Base-by-base conservation (phyloP, 2,797 vertebrate species). In the Varecia variegata region DNA sequence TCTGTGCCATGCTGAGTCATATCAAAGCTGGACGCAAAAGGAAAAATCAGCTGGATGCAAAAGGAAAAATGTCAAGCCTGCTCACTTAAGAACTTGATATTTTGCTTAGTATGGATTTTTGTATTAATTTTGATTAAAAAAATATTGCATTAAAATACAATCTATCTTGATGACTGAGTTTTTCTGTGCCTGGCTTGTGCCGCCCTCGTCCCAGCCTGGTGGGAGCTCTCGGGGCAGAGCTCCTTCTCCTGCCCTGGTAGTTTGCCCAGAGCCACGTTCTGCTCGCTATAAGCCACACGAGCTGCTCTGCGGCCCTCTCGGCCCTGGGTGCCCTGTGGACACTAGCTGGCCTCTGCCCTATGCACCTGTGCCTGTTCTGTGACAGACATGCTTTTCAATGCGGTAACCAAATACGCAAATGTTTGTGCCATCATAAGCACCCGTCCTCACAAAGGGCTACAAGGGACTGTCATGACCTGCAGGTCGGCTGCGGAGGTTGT, bases 201-300 rank as follows among this genome's bases (percentile, higher is more conserved):
- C 15, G 10, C 2, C 25, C 2, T 47, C 1, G 30, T 9, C 8
- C 9, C 12, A 52, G 7, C 7, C 43, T 15, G 14, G 17, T 0
- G 7, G n/a, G 12, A 23, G 8, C 52, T 60, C 54, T 58, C 12
- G 4, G 12, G 12, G 18, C 0, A 3, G 13, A n/a, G 52, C 27
- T 30, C n/a, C 67, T 13, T 14, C 47, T 40, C 50, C 30, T 1
- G 50, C 10, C 30, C 60, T 35, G 32, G 25, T 25, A 14, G 38
- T 40, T n/a, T 3, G 6, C 21, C n/a, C 8, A 10, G 58, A 47
- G 25, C 68, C 68, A 43, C 2, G 3, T n/a, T n/a, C 14, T 47
- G 52, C 8, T 50, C 18, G 11, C 73, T 3, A 7, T 6, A 15
- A 18, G 70, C 30, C 21, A 9, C 1, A 18, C 14, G 17, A 32